Percentiles rank a stretch among this genome's conserved stretches.
phyloP scores from a whole-genome alignment of 2,113 vertebrate species.

The Salminus brasiliensis region DNA sequence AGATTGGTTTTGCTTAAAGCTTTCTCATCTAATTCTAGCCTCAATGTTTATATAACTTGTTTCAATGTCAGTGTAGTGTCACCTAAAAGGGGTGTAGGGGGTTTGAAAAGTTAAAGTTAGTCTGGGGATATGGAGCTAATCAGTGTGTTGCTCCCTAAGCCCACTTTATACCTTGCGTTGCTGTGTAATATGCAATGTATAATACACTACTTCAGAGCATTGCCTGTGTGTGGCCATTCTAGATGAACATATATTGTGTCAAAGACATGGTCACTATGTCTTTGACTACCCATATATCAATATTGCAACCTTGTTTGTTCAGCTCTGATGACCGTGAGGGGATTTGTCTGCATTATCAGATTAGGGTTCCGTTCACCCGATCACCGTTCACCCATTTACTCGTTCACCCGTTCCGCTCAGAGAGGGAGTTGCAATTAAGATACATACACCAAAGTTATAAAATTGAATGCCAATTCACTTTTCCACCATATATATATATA shows the following conservation, averaged over 20 bases:
- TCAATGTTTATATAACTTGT: not conserved
- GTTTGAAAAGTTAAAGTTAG: slow-evolving; percentile 10
- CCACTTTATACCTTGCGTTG: not conserved
- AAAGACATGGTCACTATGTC: not conserved
- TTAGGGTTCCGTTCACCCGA: not conserved
- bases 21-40: slow-evolving; percentile 7
- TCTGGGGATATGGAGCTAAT: slow-evolving; percentile 3
- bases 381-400: no score
- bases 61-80: slow-evolving; percentile 8
- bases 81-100: slow-evolving; percentile 12
- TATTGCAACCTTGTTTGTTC: not conserved
- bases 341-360: not conserved
- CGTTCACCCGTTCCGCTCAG: no score
- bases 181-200: not conserved
- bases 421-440: not conserved
- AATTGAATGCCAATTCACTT: not conserved
- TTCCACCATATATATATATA: not conserved
- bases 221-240: no score
- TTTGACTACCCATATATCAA: no score
- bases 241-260: no score
- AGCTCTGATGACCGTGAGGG: no score
- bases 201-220: not conserved
- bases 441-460: not conserved
- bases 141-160: not conserved
- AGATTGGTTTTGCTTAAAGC: not conserved